Conservation (phyloP, 1,140 invertebrate genomes). For the Drosophila hydei region DNA sequence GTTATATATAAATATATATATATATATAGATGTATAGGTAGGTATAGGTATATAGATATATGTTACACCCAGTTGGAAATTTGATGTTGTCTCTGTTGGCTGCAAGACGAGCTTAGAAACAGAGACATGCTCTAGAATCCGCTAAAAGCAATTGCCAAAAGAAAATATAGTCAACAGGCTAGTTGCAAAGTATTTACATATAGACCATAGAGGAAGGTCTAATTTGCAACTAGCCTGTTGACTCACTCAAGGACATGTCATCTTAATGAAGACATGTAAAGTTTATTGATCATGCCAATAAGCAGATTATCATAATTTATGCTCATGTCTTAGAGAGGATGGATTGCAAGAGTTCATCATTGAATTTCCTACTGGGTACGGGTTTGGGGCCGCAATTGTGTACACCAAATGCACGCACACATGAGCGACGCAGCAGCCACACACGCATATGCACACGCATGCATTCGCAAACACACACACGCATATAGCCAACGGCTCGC, state of each 20-base stretch:
- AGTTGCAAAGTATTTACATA: too few relatives aligned
- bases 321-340: not conserved
- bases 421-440: constrained; percentile 39
- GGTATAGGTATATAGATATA: not conserved
- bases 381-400: constrained; percentile 29
- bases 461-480: constrained; percentile 29
- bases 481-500: constrained; percentile 30
- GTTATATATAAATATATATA: not conserved
- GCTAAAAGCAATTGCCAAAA: too few relatives aligned
- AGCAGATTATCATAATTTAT: not conserved
- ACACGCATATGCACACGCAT: constrained; percentile 51
- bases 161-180: too few relatives aligned
- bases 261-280: not conserved
- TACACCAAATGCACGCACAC: constrained; percentile 52
- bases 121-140: too few relatives aligned
- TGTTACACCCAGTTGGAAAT: not conserved
- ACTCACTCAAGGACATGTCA: not conserved
- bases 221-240: too few relatives aligned
- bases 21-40: not conserved
- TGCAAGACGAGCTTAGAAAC: too few relatives aligned
- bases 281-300: not conserved
- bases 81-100: not conserved
- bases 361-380: constrained; percentile 4
- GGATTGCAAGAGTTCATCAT: not conserved
- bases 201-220: too few relatives aligned